Base-by-base conservation (phyloP, 2,113 vertebrate genomes). In the Aleadryas rufinucha region DNA sequence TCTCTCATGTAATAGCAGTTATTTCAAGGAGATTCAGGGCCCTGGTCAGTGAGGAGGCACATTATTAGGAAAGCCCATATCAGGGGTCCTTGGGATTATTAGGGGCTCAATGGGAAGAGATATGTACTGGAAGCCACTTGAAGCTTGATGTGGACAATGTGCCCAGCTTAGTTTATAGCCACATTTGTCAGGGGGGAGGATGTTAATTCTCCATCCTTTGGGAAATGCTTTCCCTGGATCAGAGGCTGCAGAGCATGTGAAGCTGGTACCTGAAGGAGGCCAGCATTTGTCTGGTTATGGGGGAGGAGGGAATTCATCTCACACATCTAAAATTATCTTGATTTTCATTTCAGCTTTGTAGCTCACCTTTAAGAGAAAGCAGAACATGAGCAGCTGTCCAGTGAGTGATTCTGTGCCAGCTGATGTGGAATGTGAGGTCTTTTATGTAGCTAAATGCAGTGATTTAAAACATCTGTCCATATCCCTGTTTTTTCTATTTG, bases 391-490 rank as follows among this genome's bases (percentile, higher is more conserved):
- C 9, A 15, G 47, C 82, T 79, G 83, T 89, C 87, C 83, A 57
- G 21, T 53, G 78, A 88, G 54, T 70, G 84, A 96, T 94, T 88
- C 72, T 92, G 89, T 94, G 84, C 87, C 86, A 91, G 82, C 42
- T 91, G 75, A 86, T 59, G 45, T 78, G 91, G 79, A 91, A 95
- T 92, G 77, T 79, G 78, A 83, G 94, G 84, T 64, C 57, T 89
- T 92, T 92, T 33, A 61, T 87, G 78, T 91, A 93, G 90, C 65
- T 92, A 69, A 82, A 89, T 81, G 35, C 64, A 84, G 50, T 70
- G 69, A 87, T 92, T 88, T 76, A 92, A 95, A 94, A 89, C 77
- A 93, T 93, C 74, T 96, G 84, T 71, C 68, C 22, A 3, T 42
- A 50, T 42, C 10, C 24, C 39, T 89, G 52, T 10, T 80, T 85